A percentile compares a stretch with the other conserved stretches of the same genome.
Evolutionary conservation across 2,113 vertebrate species (phyloP).

Genomic region (Aspidoscelis tigris): DNA sequence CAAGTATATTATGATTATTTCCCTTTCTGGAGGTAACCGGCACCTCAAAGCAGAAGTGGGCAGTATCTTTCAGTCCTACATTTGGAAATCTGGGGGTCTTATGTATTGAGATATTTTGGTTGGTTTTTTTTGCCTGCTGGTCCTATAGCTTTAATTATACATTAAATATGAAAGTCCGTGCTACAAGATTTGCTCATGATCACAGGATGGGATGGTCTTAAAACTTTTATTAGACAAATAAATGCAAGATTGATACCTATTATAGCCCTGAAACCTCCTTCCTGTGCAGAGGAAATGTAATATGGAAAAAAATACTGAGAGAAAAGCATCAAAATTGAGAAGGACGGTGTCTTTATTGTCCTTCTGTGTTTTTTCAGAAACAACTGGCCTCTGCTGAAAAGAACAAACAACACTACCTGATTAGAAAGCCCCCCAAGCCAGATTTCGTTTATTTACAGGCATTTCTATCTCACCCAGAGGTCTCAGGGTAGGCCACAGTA

Average conservation of each 20-base stretch:
- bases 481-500: too few species aligned
- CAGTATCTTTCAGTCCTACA: not conserved
- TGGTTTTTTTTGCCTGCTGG: not conserved
- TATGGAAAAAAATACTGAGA: not conserved
- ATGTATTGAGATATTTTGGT: not conserved
- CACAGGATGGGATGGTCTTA: not conserved
- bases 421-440: too few species aligned
- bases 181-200: too few species aligned
- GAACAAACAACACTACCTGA: too few species aligned
- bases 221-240: not conserved
- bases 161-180: not conserved
- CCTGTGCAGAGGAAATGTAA: not conserved
- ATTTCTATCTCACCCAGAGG: too few species aligned
- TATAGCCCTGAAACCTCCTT: not conserved
- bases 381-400: not conserved
- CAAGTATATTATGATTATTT: conserved; percentile 1
- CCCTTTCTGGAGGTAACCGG: not conserved
- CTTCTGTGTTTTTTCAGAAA: not conserved
- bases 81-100: not conserved
- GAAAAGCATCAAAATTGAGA: not conserved
- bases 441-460: too few species aligned
- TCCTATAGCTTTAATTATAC: not conserved
- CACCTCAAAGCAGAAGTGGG: not conserved
- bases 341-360: not conserved
- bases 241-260: not conserved